A percentile compares a stretch with the other conserved stretches of the same genome.
phyloP scores from a whole-genome alignment of 1,140 invertebrate genomes.

The Brachionus rubens region DNA sequence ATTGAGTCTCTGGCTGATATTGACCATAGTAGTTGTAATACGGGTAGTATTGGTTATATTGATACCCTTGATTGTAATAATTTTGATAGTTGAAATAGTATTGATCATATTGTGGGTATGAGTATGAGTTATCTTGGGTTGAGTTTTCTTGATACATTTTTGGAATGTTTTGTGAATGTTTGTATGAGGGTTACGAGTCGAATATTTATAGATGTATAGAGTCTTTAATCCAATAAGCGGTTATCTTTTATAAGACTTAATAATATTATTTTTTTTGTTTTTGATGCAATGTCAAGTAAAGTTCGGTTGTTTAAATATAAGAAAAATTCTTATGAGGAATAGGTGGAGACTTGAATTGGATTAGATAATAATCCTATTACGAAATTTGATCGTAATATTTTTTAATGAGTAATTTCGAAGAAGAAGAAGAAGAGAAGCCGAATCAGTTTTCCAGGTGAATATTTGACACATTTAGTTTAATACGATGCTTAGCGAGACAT shows the following conservation, averaged over 20 bases:
- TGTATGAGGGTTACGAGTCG: too few species aligned
- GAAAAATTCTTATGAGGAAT: not conserved
- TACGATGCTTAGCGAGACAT: not conserved
- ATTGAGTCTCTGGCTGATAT: not conserved
- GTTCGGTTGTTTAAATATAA: constrained; percentile 39
- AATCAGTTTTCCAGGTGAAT: constrained; percentile 42
- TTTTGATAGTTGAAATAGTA: not conserved
- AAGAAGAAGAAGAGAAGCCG: not conserved
- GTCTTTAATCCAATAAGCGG: constrained; percentile 40
- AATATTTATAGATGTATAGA: not conserved
- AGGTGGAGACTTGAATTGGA: constrained; percentile 26
- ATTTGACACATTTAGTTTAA: constrained; percentile 22
- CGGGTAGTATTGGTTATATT: constrained; percentile 3
- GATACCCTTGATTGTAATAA: not conserved
- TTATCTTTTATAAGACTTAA: constrained; percentile 23
- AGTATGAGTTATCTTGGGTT: not conserved
- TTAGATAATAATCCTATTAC: constrained; percentile 40
- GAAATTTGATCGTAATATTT: constrained; percentile 40
- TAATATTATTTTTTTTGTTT: not conserved
- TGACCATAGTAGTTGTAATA: constrained; percentile 2
- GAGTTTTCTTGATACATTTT: constrained; percentile 30
- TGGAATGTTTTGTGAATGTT: not conserved
- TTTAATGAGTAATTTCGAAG: constrained; percentile 12
- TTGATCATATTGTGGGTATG: not conserved
- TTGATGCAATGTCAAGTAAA: constrained; percentile 16